Evolutionary conservation across 2,797 vertebrate genomes (phyloP), one percentile per base, ranked within the genome.

Genomic region (Calcarius lapponicus): DNA sequence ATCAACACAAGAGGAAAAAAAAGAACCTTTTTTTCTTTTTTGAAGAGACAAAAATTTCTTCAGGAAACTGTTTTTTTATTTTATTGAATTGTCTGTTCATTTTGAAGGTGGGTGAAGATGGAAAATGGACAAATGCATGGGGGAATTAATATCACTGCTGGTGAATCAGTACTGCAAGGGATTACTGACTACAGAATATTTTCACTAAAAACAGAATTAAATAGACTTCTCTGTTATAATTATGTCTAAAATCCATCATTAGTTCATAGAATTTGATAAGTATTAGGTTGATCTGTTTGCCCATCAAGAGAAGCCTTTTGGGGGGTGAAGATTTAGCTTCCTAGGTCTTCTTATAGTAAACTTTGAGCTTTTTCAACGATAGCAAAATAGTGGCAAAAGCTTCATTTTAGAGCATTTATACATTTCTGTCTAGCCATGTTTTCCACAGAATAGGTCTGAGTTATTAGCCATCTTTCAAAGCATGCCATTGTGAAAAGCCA

Each of bases 201-300:
- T 91, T 76, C 66, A 89, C 20, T 65, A 53, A 90, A 92, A 93
- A 73, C 28, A 82, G 78, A 92, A 89, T 86, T 83, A 89, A 94
- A 89, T 6, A 86, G 65, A 65, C 4, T 0, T 57, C 50, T 67
- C 87, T 67, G 26, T 64, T 94, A 80, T 75, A 91, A 86, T 50
- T 42, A 91, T 43, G 47, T 54, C 71, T 79, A 73, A 91, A 92
- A 90, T 86, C 57, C 50, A 42, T 62, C 47, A 86, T 81, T 81
- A 88, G 11, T 60, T 43, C 19, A 60, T 21, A 17, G 21, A 75
- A 88, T 72, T 86, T 83, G 26, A 57, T 70, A 91, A 75, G 19
- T 36, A 66, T 88, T 84, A 48, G 20, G 32, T 10, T 65, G 69
- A 70, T 93, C 36, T 83, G 1, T 57, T 80, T 86, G 25, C 19